Evolutionary conservation across 2,888 invertebrate species (phyloP).

Genomic region (Drosophila mayaguana): DNA sequence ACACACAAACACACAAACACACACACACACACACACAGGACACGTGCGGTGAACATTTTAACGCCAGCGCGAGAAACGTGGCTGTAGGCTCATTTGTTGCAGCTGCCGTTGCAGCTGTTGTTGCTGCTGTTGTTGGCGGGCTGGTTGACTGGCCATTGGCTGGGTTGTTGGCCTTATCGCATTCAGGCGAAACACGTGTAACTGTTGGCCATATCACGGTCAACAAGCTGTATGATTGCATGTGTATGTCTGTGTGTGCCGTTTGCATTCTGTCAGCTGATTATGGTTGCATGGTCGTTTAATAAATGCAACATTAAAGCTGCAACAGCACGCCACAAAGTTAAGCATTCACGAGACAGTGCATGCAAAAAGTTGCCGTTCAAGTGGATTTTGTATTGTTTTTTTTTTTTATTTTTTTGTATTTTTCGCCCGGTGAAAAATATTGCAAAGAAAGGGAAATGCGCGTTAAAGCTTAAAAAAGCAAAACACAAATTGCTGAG

Average conservation of each 20-base stretch:
- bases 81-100: constrained; percentile 31
- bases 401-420: neutral
- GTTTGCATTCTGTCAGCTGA: constrained; percentile 45
- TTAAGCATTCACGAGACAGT: constrained; percentile 23
- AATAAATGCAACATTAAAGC: constrained; percentile 53
- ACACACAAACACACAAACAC: constrained; percentile 27
- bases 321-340: constrained; percentile 7
- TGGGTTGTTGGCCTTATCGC: constrained; percentile 65
- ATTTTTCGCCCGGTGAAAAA: constrained; percentile 50
- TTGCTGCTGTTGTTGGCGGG: neutral
- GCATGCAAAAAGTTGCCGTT: constrained; percentile 18
- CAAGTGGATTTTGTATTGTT: neutral
- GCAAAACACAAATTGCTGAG: constrained; percentile 28
- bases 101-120: neutral
- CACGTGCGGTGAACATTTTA: constrained; percentile 46
- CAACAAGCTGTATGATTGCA: constrained; percentile 3
- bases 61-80: constrained; percentile 48
- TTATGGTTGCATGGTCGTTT: constrained; percentile 56
- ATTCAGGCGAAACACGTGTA: constrained; percentile 50
- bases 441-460: constrained; percentile 11
- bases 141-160: constrained; percentile 15
- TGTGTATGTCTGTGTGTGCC: constrained; percentile 8
- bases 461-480: constrained; percentile 26
- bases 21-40: constrained; percentile 17
- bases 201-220: constrained; percentile 49